Conservation (phyloP, 2,113 vertebrate genomes). For the Paramormyrops kingsleyae region DNA sequence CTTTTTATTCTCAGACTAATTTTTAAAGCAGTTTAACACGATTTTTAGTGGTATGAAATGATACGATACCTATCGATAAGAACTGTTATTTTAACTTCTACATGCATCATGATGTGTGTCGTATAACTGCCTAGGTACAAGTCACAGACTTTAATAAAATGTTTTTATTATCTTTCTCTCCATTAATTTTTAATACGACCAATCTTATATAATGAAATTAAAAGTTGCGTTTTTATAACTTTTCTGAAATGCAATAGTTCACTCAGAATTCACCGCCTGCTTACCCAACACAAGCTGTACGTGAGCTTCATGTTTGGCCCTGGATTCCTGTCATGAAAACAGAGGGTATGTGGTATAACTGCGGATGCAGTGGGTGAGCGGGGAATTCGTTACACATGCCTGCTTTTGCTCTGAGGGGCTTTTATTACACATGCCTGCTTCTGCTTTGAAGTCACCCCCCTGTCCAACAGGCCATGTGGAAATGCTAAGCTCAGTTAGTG, state of each 20-base stretch:
- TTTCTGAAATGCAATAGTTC: not conserved
- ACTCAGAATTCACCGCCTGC: not conserved
- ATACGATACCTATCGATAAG: not conserved
- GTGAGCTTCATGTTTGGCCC: not conserved
- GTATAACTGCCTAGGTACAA: not conserved
- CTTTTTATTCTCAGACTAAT: not conserved
- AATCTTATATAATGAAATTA: not conserved
- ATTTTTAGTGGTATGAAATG: not conserved
- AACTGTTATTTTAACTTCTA: not conserved
- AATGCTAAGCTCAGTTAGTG: not conserved
- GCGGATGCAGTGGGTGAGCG: not conserved
- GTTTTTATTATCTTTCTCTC: not conserved
- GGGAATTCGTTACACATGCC: not conserved
- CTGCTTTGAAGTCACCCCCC: not conserved
- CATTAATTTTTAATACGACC: not conserved
- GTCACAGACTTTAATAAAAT: not conserved
- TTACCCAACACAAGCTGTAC: not conserved
- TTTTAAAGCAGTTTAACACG: not conserved
- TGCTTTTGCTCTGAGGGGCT: not conserved
- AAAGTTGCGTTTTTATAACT: not conserved
- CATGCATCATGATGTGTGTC: not conserved
- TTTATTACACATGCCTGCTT: not conserved
- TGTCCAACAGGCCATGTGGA: not conserved
- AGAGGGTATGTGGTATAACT: not conserved
- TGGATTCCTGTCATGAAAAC: not conserved